Evolutionary conservation across 2,113 vertebrate genomes (phyloP), one percentile per base, ranked within the genome.

Genomic region (Neomonachus schauinslandi): DNA sequence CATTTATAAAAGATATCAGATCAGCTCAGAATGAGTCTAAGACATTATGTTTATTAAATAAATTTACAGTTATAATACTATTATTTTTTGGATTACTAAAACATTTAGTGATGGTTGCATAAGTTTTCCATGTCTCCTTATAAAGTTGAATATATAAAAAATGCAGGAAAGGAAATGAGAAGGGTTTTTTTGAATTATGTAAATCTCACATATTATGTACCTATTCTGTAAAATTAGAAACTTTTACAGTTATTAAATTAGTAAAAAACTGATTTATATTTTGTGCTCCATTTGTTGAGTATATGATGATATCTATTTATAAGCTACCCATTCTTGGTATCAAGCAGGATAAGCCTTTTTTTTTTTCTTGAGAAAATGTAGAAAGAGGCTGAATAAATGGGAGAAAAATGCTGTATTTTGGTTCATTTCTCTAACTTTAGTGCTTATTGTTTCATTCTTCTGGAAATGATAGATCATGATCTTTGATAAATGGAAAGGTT

Each of bases 31-130:
- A 19, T 67, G 26, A 91, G 0, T 49, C 36, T 77, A 39, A 67
- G 12, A 36, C 1, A 71, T 91, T 88, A 80, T 95, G 3, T 59
- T 71, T 63, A 82, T 86, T 77, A 83, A 97, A 83, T 97, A 90
- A 31, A 86, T 31, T 36, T 0, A 7, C 3, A 92, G 0, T 33
- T 92, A 69, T 53, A 57, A 67, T 63, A 80, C 0, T 19, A 88
- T 59, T 33, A 80, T 59, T 86, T 86, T 86, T 71, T 24, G 59
- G 14, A 61, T 76, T 86, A 53, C 7, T 19, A 49, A 49, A 26
- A 57, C 10, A 61, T 72, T 59, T 89, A 57, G 19, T 89, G 19
- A 85, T 85, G 51, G 1, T 11, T 90, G 2, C 2, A 69, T 61
- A 81, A 3, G 22, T 72, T 67, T 91, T 61, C 22, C 12, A n/a